phyloP scores from a whole-genome alignment of 2,797 vertebrate genomes.

The Allobates femoralis region DNA sequence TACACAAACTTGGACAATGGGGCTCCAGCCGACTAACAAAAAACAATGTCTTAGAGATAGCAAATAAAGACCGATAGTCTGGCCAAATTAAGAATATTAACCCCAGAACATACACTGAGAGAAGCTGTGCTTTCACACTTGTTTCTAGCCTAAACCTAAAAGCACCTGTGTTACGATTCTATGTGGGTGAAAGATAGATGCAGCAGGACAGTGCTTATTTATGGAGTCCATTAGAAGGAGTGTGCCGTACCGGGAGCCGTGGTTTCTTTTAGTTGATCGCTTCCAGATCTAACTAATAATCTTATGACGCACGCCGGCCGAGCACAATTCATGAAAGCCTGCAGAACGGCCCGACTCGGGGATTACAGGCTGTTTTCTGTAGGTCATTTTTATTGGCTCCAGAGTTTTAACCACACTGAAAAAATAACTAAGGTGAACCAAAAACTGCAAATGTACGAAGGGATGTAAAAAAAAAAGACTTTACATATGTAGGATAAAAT shows the following conservation, averaged over 20 bases:
- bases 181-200: conserved; percentile 29
- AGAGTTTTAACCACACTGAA: conserved; percentile 33
- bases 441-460: not conserved
- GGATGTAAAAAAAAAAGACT: not conserved
- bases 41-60: too few relatives aligned
- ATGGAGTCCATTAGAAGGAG: not conserved
- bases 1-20: too few relatives aligned
- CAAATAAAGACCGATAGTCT: too few relatives aligned
- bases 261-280: conserved; percentile 9
- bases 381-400: conserved; percentile 6
- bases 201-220: conserved; percentile 6
- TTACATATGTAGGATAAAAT: not conserved
- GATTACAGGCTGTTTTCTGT: conserved; percentile 23
- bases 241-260: not conserved
- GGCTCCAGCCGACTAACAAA: too few relatives aligned
- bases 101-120: too few relatives aligned
- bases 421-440: conserved; percentile 26
- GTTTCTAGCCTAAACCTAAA: not conserved
- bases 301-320: not conserved
- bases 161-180: not conserved
- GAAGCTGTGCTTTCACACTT: too few relatives aligned
- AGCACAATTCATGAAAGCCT: conserved; percentile 9
- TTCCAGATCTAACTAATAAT: conserved; percentile 31
- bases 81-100: too few relatives aligned
- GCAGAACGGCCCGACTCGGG: not conserved